phyloP scores from a whole-genome alignment of 1,140 invertebrate species.

The Drosophila athabasca region DNA sequence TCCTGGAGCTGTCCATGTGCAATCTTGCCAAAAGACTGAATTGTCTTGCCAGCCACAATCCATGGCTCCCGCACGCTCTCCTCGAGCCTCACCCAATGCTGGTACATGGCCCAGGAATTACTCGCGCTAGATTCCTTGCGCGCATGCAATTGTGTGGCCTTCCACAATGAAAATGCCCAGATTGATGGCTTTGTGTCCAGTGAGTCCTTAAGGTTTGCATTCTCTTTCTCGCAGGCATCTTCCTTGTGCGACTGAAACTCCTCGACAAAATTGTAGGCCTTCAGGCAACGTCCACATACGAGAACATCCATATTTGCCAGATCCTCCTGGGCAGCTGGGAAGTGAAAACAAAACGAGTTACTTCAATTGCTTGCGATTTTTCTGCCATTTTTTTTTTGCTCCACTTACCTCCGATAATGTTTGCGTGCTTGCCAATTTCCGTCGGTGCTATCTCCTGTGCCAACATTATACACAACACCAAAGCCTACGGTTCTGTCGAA shows the following conservation, averaged over 20 bases:
- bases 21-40: slow-evolving; percentile 88
- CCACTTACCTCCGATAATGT: slow-evolving; percentile 87
- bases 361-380: slow-evolving; percentile 5
- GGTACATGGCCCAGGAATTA: slow-evolving; percentile 91
- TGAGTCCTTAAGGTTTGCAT: slow-evolving; percentile 85
- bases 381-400: slow-evolving; percentile 3
- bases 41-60: slow-evolving; percentile 90
- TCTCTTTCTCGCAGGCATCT: slow-evolving; percentile 86
- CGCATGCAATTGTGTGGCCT: slow-evolving; percentile 85
- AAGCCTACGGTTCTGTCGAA: slow-evolving; percentile 38
- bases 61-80: slow-evolving; percentile 88
- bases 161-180: slow-evolving; percentile 93
- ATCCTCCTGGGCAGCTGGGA: slow-evolving; percentile 88
- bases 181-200: slow-evolving; percentile 91
- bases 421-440: slow-evolving; percentile 87
- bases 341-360: not conserved
- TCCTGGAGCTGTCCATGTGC: slow-evolving; percentile 80
- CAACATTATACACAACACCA: slow-evolving; percentile 73
- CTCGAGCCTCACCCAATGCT: slow-evolving; percentile 92
- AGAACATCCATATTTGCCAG: slow-evolving; percentile 90
- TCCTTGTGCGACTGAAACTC: slow-evolving; percentile 91
- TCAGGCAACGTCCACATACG: slow-evolving; percentile 91
- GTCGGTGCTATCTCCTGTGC: slow-evolving; percentile 85
- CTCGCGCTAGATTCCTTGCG: slow-evolving; percentile 84
- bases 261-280: slow-evolving; percentile 91